Conservation (phyloP, 2,888 invertebrate genomes). For the Leptinotarsa rubiginosa region DNA sequence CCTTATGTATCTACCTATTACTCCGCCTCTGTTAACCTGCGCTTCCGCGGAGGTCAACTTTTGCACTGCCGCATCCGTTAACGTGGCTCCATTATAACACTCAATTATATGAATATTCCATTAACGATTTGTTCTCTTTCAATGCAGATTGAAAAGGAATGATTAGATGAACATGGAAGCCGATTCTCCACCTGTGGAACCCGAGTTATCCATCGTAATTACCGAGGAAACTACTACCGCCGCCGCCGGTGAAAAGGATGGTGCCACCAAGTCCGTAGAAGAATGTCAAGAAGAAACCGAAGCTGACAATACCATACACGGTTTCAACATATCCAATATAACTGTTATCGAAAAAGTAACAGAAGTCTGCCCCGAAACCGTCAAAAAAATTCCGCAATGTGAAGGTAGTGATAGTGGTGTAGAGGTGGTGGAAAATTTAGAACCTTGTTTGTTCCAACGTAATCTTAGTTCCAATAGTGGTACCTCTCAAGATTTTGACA, state of each 20-base stretch:
- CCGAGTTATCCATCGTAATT: background rate
- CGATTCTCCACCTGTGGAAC: constrained; percentile 6
- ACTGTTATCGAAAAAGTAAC: constrained; percentile 59
- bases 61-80: no score
- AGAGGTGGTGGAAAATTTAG: constrained; percentile 71
- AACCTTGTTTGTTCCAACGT: constrained; percentile 64
- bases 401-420: constrained; percentile 88
- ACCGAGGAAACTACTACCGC: background rate
- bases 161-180: constrained; percentile 30
- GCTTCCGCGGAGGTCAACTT: no score
- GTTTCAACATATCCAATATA: constrained; percentile 59
- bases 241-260: background rate
- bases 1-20: no score
- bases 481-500: constrained; percentile 71
- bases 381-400: constrained; percentile 57
- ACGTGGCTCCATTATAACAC: no score
- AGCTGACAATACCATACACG: constrained; percentile 58
- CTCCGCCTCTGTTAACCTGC: no score
- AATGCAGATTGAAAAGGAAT: constrained; percentile 24
- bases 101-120: no score
- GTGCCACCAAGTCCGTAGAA: constrained; percentile 6
- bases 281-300: constrained; percentile 52
- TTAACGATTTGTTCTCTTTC: no score
- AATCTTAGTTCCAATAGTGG: constrained; percentile 73
- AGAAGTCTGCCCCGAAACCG: background rate